Evolutionary conservation across 2,113 vertebrate species (phyloP), one percentile per base, ranked within the genome.

Genomic region (Podiceps cristatus): DNA sequence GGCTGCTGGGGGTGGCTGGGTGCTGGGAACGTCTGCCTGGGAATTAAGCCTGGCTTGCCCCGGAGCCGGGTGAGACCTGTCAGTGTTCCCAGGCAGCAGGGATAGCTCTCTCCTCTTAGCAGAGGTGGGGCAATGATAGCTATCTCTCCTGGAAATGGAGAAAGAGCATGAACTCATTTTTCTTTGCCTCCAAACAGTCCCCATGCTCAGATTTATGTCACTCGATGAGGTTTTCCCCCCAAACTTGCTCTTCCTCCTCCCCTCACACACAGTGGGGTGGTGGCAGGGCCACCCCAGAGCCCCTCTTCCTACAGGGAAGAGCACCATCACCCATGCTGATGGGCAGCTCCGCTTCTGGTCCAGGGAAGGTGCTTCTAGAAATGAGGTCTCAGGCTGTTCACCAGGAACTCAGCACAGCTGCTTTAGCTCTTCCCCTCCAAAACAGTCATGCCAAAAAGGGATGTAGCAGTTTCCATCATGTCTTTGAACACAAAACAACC

Each of bases 401-500:
- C 31, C 49, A 71, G 69, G 62, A 94, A 78, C 13, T 28, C 53
- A 66, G 58, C 50, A 72, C 22, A 86, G 77, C 47, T 55, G 45
- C 45, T 82, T 93, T 90, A 50, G 37, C 60, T 88, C 88, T 83
- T 94, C 59, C 42, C 37, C 45, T 87, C 31, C 69, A 79, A 86
- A 92, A 80, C 4, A 31, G n/a, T 59, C 13, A 19, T 5, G 9
- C 24, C 60, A 79, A 53, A 80, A 91, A 75, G 9, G 20, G 35
- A 72, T 13, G 55, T 18, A 93, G 77, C 78, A 66, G 14, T 52
- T 89, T 92, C 50, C 25, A 20, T 49, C 23, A 11, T 2, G 24
- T 86, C 81, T 81, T 74, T 8, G 0, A 67, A 37, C 37, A 44
- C 2, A 84, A 93, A 59, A 5, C 22, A 66, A 53, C 45, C 55